Conservation (phyloP, 2,888 invertebrate species). For the Lamellibrachia columna region DNA sequence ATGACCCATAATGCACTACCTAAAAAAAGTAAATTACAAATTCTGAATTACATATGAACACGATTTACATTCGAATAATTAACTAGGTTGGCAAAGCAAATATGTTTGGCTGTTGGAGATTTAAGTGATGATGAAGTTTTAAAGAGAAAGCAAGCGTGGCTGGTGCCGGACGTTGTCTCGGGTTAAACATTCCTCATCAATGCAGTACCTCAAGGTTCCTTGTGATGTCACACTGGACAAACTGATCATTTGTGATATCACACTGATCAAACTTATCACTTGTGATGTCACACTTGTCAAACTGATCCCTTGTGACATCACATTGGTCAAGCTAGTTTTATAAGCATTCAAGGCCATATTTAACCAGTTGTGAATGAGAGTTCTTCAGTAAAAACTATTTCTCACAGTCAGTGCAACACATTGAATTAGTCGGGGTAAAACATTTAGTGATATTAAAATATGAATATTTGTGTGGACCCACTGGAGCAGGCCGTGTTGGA, state of each 20-base stretch:
- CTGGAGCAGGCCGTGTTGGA: background rate
- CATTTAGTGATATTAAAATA: constrained; percentile 3
- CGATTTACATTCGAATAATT: no score
- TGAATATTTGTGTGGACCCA: background rate
- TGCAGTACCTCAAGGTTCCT: background rate
- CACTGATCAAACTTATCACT: no score
- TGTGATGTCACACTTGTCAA: no score
- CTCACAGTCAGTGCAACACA: background rate
- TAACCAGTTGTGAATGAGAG: background rate
- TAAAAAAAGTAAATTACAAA: background rate
- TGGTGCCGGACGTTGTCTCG: background rate
- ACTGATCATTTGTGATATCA: background rate
- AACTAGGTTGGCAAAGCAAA: background rate
- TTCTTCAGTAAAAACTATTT: background rate
- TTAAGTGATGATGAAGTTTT: background rate
- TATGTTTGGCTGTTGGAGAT: background rate
- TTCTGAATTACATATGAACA: background rate
- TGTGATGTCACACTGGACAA: background rate
- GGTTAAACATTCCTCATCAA: background rate
- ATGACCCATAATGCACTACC: background rate
- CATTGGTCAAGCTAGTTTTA: background rate
- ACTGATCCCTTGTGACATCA: no score
- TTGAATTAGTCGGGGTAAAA: background rate
- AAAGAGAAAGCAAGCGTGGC: background rate
- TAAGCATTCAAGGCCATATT: background rate